phyloP scores from a whole-genome alignment of 2,113 vertebrate species.

The Saiga tatarica region DNA sequence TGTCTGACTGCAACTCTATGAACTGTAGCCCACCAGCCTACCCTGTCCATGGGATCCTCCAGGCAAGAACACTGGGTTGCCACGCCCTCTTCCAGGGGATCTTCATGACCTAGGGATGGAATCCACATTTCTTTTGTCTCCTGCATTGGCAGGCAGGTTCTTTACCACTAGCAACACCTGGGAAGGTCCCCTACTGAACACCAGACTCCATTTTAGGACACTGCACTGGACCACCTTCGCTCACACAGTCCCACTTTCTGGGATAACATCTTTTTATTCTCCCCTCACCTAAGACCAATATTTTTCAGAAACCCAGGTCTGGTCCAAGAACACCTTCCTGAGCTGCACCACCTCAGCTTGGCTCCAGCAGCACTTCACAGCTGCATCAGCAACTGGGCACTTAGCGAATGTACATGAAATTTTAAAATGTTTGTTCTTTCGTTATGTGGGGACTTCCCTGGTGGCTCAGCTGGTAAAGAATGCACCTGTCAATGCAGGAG shows the following conservation, averaged over 20 bases:
- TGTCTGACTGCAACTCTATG: background rate
- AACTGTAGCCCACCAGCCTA: background rate
- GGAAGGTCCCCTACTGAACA: background rate
- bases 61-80: background rate
- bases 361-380: background rate
- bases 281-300: background rate
- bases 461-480: background rate
- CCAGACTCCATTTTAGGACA: background rate
- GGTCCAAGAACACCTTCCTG: background rate
- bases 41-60: background rate
- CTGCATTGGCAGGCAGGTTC: background rate
- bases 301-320: background rate
- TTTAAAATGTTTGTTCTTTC: background rate
- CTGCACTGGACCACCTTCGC: background rate
- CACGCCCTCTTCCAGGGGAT: background rate
- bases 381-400: background rate
- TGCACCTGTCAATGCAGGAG: background rate
- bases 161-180: background rate
- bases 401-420: accelerated
- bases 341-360: background rate
- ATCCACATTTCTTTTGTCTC: accelerated
- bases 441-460: background rate
- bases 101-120: background rate
- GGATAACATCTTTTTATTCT: background rate
- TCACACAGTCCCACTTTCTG: background rate